Percentiles rank a stretch among this genome's conserved stretches.
These are phyloP conservation scores for Clanis bilineata DNA, from an alignment of 2,888 invertebrate genomes.

Conservation along the genomic window DNA sequence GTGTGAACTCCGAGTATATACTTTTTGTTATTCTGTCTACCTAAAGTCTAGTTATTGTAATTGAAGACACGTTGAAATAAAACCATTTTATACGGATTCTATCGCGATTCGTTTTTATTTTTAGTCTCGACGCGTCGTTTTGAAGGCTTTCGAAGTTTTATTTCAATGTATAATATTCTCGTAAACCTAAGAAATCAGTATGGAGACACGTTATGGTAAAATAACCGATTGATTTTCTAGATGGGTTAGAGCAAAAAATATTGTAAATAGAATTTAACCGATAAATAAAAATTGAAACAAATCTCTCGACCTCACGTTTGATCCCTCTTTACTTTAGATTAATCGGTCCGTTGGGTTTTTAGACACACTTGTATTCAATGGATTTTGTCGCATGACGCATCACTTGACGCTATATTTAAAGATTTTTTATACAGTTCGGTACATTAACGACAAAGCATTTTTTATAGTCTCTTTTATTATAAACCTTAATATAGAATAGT, in stretches of 20 bases:
- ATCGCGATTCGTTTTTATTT: too few species aligned
- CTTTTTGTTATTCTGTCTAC: neutral
- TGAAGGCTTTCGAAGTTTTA: too few species aligned
- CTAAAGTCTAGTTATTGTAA: neutral
- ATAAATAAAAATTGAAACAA: neutral
- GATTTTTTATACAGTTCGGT: conserved; percentile 6
- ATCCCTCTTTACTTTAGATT: conserved; percentile 53
- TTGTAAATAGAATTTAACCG: neutral
- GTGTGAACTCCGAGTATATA: neutral
- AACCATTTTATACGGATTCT: too few species aligned
- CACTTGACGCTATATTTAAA: conserved; percentile 56
- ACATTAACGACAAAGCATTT: neutral
- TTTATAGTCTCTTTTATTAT: too few species aligned
- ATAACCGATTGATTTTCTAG: neutral
- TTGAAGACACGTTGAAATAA: neutral
- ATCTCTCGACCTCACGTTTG: conserved; percentile 43
- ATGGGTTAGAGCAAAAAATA: neutral
- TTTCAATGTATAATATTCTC: too few species aligned
- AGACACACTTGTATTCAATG: conserved; percentile 58
- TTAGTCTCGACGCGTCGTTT: too few species aligned
- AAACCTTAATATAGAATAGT: too few species aligned
- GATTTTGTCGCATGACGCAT: conserved; percentile 53
- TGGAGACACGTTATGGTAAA: too few species aligned
- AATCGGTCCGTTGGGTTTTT: conserved; percentile 56
- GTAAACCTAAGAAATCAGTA: too few species aligned